A percentile compares a stretch with the other conserved stretches of the same genome.
Evolutionary conservation across 2,113 vertebrate genomes (phyloP).

Genomic region (Pituophis catenifer): DNA sequence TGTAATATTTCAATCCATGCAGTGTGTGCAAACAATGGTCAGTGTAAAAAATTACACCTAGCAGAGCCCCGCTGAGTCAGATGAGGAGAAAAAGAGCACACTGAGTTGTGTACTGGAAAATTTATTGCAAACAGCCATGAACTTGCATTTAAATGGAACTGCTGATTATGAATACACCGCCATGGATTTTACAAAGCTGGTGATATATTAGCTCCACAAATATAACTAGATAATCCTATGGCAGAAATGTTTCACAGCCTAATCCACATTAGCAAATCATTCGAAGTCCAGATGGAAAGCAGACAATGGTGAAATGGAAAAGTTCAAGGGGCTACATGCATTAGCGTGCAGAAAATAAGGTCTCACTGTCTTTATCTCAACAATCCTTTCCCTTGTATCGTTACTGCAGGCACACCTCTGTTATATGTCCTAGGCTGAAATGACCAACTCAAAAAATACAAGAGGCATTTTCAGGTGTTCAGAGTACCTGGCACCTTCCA

Average conservation of each 20-base stretch:
- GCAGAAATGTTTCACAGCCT: constrained; percentile 52
- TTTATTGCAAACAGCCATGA: constrained; percentile 42
- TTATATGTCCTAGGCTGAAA: background rate
- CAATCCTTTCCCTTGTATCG: background rate
- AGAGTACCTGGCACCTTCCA: background rate
- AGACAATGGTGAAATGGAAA: background rate
- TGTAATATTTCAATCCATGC: constrained; percentile 39
- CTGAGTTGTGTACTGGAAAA: constrained; percentile 54
- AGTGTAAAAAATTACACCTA: constrained; percentile 14
- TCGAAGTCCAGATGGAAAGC: constrained; percentile 16
- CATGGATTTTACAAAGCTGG: constrained; percentile 60
- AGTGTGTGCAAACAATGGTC: constrained; percentile 24
- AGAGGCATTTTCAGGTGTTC: background rate
- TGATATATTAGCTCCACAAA: constrained; percentile 53
- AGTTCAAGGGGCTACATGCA: background rate
- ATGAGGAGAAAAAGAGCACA: constrained; percentile 29
- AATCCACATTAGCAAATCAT: constrained; percentile 49
- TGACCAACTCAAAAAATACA: background rate
- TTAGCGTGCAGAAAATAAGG: background rate
- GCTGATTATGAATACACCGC: constrained; percentile 62
- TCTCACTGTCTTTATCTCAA: background rate
- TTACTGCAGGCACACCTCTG: background rate
- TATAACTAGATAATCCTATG: constrained; percentile 50
- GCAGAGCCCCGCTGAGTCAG: constrained; percentile 20
- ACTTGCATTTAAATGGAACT: constrained; percentile 59